Conservation (phyloP, 2,113 vertebrate genomes). For the Pterocles orientalis region DNA sequence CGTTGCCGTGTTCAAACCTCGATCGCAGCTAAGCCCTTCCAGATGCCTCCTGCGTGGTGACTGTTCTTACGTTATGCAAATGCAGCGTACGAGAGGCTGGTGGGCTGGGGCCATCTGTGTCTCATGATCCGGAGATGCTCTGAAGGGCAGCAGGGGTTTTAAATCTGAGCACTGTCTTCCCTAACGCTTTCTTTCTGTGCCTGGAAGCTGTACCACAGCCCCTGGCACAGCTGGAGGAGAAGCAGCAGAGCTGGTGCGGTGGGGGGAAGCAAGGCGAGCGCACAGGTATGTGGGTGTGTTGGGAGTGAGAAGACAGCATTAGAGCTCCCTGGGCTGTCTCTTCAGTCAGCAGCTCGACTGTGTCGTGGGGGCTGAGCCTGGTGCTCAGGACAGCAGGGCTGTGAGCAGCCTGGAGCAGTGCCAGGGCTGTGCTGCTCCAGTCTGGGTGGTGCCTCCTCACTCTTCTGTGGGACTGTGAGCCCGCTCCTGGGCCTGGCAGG, state of each 20-base stretch:
- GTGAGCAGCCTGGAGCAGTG: background rate
- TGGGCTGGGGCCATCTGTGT: background rate
- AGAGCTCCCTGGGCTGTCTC: background rate
- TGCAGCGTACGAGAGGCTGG: background rate
- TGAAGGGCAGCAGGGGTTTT: background rate
- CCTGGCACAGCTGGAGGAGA: background rate
- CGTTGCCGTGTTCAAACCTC: background rate
- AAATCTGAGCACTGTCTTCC: background rate
- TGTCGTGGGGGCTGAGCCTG: background rate
- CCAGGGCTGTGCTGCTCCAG: fast-evolving
- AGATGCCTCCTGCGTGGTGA: background rate
- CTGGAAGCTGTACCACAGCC: background rate
- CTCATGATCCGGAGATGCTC: background rate
- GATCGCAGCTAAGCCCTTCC: background rate
- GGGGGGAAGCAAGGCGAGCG: background rate
- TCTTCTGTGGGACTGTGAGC: background rate
- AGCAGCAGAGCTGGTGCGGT: background rate
- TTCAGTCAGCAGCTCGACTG: background rate
- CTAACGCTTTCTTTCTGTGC: background rate
- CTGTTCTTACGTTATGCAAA: background rate
- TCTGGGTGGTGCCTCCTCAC: background rate
- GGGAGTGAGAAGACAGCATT: background rate
- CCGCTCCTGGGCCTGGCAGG: background rate
- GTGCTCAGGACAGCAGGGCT: background rate
- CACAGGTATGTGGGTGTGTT: background rate